Base-by-base conservation (phyloP, 2,797 vertebrate species). In the Sebastes alutus region DNA sequence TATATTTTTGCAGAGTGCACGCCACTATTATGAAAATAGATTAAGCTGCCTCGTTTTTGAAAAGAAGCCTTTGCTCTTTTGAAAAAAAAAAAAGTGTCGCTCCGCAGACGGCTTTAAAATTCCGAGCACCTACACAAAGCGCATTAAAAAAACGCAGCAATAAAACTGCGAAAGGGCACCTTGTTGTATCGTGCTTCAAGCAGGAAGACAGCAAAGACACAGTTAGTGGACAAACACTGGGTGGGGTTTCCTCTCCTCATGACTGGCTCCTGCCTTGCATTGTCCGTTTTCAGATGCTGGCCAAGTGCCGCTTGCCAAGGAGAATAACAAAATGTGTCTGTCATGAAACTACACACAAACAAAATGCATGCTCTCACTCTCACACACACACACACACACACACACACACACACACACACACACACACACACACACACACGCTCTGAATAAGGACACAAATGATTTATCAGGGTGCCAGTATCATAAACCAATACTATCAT, bases 211-310 rank as follows among this genome's bases (percentile, higher is more conserved):
- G 88, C 85, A 91, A 71, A 93, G 90, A 90, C 86, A 84, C 81
- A 75, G 75, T 78, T 54, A 82, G 80, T 90, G 87, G 91, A 95
- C 93, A 94, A 92, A 94, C 90, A 90, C 85, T 89, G 93, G 94
- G 94, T 91, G 94, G 94, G 91, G 92, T 89, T 94, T 95, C 95
- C 95, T 95, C 81, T 92, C 81, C 90, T 88, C 72, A 77, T 74
- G 73, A 87, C 86, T 68, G 85, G 87, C 91, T 90, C 86, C 93
- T 90, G 86, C 90, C 78, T 83, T 52, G 73, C 86, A 94, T 92
- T 93, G 91, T 93, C 85, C 85, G 7, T 87, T 67, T 86, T 83
- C 56, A 91, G 71, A 90, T 77, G 85, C 76, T 72, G 82, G 88
- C 84, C 80, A 22, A 87, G 84, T 76, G 68, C 71, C 30, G 75